phyloP scores from a whole-genome alignment of 2,888 invertebrate species.

The Melikaiella ostensackeni region DNA sequence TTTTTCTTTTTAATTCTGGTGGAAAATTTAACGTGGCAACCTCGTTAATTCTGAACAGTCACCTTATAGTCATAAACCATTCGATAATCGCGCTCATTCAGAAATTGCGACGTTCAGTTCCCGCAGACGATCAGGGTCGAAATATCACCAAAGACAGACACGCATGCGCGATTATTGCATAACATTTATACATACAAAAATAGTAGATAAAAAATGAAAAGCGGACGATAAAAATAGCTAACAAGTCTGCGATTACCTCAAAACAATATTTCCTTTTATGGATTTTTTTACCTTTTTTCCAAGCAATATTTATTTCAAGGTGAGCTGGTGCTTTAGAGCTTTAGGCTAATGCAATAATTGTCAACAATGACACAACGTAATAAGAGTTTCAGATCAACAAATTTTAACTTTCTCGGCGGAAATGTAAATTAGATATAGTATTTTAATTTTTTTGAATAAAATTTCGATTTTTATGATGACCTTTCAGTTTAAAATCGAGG shows the following conservation, averaged over 20 bases:
- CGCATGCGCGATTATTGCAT: neutral
- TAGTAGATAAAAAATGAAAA: constrained; percentile 2
- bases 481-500: too few species aligned
- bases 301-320: neutral
- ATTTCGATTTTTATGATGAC: too few species aligned
- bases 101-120: neutral
- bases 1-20: neutral
- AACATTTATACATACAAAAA: neutral
- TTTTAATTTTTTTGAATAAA: neutral
- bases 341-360: neutral
- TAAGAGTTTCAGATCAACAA: neutral
- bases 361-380: neutral
- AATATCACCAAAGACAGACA: neutral
- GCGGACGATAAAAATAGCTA: neutral
- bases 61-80: neutral
- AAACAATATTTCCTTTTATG: neutral
- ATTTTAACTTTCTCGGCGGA: neutral
- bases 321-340: neutral
- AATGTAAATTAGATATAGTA: neutral
- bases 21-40: neutral
- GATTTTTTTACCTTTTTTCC: neutral
- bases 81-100: neutral
- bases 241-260: neutral
- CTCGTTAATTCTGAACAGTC: neutral
- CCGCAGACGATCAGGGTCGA: neutral